A percentile compares a stretch with the other conserved stretches of the same genome.
Evolutionary conservation across 2,797 vertebrate genomes (phyloP).

Genomic region (Menidia menidia): DNA sequence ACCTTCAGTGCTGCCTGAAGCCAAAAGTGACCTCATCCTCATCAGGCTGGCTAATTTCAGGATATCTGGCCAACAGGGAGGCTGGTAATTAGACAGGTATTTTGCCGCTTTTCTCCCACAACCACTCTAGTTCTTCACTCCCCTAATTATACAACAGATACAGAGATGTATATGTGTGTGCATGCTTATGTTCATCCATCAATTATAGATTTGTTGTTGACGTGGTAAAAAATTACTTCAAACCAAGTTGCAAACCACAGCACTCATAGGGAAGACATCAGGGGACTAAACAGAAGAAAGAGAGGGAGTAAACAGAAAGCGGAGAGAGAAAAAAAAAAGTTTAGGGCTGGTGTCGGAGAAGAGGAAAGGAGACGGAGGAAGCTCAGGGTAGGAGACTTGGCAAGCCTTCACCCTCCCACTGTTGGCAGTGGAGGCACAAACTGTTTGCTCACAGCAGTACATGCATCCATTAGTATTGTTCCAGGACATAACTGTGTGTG

Average conservation of each 20-base stretch:
- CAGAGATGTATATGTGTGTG: conserved; percentile 28
- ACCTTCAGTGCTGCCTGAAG: conserved; percentile 41
- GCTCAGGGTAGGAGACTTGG: conserved; percentile 71
- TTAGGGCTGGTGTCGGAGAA: conserved; percentile 10
- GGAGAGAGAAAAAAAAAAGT: conserved; percentile 10
- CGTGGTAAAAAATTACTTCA: conserved; percentile 20
- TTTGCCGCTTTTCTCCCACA: conserved; percentile 18
- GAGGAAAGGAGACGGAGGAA: conserved; percentile 29
- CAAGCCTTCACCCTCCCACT: conserved; percentile 74
- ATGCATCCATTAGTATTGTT: conserved; percentile 81
- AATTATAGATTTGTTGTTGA: conserved; percentile 34
- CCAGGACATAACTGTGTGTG: conserved; percentile 72
- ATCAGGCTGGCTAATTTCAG: conserved; percentile 36
- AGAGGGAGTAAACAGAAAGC: neutral
- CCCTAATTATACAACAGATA: conserved; percentile 56
- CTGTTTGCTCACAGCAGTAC: conserved; percentile 80
- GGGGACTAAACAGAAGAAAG: conserved; percentile 19
- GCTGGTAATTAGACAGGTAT: conserved; percentile 55
- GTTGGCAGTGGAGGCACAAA: conserved; percentile 74
- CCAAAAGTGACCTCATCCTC: conserved; percentile 50
- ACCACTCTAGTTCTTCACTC: conserved; percentile 22
- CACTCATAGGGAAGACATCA: conserved; percentile 36
- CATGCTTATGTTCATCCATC: conserved; percentile 40
- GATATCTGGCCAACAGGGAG: conserved; percentile 53
- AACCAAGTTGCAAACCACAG: conserved; percentile 13